Percentiles rank a stretch among this genome's conserved stretches.
phyloP scores from a whole-genome alignment of 2,113 vertebrate genomes.

The Periophthalmodon schlosseri region DNA sequence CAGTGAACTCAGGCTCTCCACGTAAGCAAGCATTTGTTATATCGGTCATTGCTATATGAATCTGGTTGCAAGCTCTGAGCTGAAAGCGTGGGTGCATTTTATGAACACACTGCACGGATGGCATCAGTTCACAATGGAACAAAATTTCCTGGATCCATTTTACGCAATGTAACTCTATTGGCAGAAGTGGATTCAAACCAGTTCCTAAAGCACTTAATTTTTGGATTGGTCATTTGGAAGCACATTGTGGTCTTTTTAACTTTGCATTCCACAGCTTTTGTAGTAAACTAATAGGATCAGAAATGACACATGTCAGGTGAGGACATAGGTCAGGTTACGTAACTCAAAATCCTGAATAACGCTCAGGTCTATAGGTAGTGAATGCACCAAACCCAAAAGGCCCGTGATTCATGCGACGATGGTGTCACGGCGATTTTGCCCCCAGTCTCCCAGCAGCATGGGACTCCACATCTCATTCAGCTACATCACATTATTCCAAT shows the following conservation, averaged over 20 bases:
- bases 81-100: background rate
- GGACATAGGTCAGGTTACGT: background rate
- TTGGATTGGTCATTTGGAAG: background rate
- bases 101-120: background rate
- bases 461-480: conserved; percentile 61
- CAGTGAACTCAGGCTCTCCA: background rate
- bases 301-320: conserved; percentile 1
- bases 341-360: background rate
- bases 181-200: no score
- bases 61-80: background rate
- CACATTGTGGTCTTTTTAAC: background rate
- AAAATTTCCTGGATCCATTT: background rate
- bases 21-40: background rate
- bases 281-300: background rate
- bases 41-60: background rate
- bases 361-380: conserved; percentile 10
- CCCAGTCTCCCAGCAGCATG: conserved; percentile 70
- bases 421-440: conserved; percentile 55
- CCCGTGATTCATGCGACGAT: conserved; percentile 54
- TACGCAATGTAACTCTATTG: no score
- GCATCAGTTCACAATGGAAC: background rate
- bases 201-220: background rate
- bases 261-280: background rate
- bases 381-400: conserved; percentile 27
- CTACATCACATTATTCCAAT: conserved; percentile 73